Conservation (phyloP, 2,113 vertebrate species). For the Mixornis gularis region DNA sequence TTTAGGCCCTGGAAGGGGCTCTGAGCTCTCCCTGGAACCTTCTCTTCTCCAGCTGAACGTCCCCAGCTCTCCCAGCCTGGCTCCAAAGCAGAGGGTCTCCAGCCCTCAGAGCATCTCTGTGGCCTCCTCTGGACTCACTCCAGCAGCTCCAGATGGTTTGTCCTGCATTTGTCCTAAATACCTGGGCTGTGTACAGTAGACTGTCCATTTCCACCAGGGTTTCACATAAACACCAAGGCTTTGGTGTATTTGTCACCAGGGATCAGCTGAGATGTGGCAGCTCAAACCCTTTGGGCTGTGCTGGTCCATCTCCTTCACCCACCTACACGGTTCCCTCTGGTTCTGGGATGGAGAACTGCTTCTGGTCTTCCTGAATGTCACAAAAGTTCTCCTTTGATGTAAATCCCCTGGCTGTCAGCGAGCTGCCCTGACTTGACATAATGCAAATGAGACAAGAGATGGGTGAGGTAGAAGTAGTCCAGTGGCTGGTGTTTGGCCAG, state of each 20-base stretch:
- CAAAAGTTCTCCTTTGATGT: not conserved
- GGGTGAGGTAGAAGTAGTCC: not conserved
- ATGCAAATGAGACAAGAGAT: not conserved
- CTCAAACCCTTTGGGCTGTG: not conserved
- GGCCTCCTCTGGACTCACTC: not conserved
- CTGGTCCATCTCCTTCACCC: not conserved
- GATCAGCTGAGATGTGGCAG: not conserved
- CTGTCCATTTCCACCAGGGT: not conserved
- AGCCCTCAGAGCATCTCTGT: fast-evolving
- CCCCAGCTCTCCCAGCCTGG: not conserved
- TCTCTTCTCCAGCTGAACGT: not conserved
- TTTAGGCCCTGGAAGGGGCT: fast-evolving
- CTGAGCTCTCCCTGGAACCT: not conserved
- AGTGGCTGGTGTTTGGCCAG: not conserved
- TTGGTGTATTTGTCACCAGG: not conserved
- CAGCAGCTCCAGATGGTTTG: not conserved
- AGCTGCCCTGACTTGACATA: not conserved
- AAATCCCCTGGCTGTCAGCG: not conserved
- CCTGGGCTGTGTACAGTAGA: fast-evolving
- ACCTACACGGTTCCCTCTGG: fast-evolving
- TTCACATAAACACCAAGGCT: not conserved
- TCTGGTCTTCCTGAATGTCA: not conserved
- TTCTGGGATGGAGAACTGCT: not conserved
- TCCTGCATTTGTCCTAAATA: not conserved
- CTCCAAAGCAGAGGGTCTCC: not conserved